Percentiles rank a stretch among this genome's conserved stretches.
Evolutionary conservation across 2,113 vertebrate genomes (phyloP).

Genomic region (Accipiter virgatus): DNA sequence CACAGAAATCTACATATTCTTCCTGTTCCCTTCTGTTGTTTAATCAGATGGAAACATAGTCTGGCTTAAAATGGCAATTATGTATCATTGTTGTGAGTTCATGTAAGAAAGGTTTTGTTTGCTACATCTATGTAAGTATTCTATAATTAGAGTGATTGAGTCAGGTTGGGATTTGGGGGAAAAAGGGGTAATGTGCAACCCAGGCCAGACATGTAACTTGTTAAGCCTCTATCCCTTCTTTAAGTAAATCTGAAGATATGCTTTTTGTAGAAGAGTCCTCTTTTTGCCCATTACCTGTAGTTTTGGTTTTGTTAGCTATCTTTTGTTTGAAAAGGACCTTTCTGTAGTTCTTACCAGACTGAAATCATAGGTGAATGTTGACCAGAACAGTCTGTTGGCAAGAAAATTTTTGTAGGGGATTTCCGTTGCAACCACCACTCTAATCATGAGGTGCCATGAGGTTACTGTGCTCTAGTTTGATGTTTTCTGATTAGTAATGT

Average conservation of each 20-base stretch:
- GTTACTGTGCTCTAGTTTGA: neutral
- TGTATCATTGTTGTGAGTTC: neutral
- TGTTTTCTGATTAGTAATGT: neutral
- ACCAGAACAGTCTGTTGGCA: neutral
- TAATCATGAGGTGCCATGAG: neutral
- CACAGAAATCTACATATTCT: neutral
- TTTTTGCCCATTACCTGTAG: neutral
- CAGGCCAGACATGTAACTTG: neutral
- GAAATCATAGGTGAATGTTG: neutral
- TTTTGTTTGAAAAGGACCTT: neutral
- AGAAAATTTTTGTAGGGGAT: neutral
- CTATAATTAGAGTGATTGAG: neutral
- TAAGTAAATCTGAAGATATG: neutral
- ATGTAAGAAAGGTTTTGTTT: neutral
- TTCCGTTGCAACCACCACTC: neutral
- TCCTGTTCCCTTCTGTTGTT: neutral
- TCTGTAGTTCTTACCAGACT: neutral
- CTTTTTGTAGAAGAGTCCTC: neutral
- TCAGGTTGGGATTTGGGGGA: neutral
- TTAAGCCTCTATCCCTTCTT: neutral
- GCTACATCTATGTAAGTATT: neutral
- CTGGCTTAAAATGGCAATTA: neutral
- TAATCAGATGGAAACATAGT: neutral
- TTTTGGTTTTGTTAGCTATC: neutral
- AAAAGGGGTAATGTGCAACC: neutral